Percentiles rank a stretch among this genome's conserved stretches.
These are phyloP conservation scores for Epistrophe eligans DNA, from an alignment of 2,888 invertebrate genomes.

Conservation along the genomic window DNA sequence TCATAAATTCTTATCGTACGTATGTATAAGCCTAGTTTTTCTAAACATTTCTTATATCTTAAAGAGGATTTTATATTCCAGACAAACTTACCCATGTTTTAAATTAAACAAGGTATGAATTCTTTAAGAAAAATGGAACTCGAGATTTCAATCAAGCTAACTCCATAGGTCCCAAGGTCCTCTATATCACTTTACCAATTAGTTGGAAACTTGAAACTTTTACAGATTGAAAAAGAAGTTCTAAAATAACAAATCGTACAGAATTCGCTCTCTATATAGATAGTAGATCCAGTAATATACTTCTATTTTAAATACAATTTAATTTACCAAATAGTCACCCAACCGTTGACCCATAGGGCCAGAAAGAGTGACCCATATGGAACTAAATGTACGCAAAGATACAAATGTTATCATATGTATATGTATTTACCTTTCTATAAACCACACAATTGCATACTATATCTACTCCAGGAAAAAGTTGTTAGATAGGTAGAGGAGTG, in stretches of 20 bases:
- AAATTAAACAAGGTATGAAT: not conserved
- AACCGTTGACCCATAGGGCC: conserved; percentile 57
- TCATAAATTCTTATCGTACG: too few relatives aligned
- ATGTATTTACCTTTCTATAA: conserved; percentile 21
- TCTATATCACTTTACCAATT: not conserved
- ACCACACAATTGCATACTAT: conserved; percentile 38
- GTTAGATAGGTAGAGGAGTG: not conserved
- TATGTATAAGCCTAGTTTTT: too few relatives aligned
- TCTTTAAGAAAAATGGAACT: not conserved
- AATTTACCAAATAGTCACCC: conserved; percentile 55
- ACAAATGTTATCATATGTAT: conserved; percentile 31
- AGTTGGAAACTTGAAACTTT: conserved; percentile 1
- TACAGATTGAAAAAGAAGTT: conserved; percentile 4
- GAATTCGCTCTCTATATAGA: not conserved
- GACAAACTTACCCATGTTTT: not conserved
- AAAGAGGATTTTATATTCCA: not conserved
- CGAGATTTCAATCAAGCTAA: not conserved
- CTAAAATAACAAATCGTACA: conserved; percentile 8
- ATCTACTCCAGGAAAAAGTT: conserved; percentile 44
- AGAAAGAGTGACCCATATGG: conserved; percentile 56
- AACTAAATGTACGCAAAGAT: conserved; percentile 42
- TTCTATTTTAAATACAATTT: conserved; percentile 66
- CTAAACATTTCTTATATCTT: too few relatives aligned
- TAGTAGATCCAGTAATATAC: conserved; percentile 23
- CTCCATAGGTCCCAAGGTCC: not conserved